phyloP scores from a whole-genome alignment of 2,113 vertebrate genomes.

The Promerops cafer region DNA sequence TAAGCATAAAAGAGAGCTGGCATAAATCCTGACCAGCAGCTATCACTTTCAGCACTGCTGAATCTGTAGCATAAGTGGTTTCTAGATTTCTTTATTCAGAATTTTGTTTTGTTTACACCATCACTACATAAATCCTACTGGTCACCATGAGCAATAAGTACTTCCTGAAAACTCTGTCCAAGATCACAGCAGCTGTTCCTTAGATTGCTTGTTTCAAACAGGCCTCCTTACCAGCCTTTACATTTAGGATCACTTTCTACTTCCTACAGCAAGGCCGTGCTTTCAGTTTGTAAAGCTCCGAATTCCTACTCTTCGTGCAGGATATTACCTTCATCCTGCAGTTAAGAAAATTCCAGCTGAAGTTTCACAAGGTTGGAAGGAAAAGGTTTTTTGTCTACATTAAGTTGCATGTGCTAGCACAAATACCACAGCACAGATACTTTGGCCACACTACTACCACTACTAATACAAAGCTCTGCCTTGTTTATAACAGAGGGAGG shows the following conservation, averaged over 20 bases:
- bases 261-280: background rate
- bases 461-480: background rate
- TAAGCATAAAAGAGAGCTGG: background rate
- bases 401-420: background rate
- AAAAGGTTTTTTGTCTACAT: background rate
- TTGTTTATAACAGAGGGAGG: background rate
- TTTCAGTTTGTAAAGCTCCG: background rate
- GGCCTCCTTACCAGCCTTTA: background rate
- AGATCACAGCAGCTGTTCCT: background rate
- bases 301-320: background rate
- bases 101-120: background rate
- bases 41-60: background rate
- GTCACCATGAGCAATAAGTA: background rate
- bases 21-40: background rate
- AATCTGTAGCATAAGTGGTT: fast-evolving
- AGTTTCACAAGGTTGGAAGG: background rate
- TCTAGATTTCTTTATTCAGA: background rate
- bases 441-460: background rate
- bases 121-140: background rate
- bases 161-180: background rate
- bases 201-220: background rate
- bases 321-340: background rate
- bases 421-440: background rate
- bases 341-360: background rate
- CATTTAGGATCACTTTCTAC: background rate